A percentile compares a stretch with the other conserved stretches of the same genome.
Conservation (phyloP, 2,113 vertebrate genomes). For the Gopherus evgoodei region DNA sequence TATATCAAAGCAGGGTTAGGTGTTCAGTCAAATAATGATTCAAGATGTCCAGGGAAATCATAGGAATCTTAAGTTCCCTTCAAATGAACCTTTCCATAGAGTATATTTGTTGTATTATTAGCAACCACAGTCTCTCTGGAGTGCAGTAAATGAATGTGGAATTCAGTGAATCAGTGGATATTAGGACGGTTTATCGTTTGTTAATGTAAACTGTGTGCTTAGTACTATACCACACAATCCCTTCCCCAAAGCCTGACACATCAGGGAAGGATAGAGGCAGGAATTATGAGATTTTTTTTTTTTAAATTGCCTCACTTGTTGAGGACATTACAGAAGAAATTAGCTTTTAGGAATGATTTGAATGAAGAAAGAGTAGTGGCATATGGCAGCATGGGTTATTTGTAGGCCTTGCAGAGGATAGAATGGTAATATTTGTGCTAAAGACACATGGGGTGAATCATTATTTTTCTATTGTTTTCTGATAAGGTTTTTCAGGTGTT, state of each 20-base stretch:
- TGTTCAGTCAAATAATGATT: background rate
- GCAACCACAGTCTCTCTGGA: fast-evolving
- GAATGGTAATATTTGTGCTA: background rate
- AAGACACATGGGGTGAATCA: background rate
- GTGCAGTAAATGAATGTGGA: background rate
- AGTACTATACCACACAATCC: background rate
- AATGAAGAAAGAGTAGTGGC: background rate
- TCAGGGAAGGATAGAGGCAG: background rate
- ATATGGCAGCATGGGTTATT: background rate
- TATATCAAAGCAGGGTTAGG: background rate
- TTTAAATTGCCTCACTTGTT: background rate
- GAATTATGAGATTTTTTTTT: background rate
- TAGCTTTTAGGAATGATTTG: background rate
- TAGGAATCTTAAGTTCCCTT: background rate
- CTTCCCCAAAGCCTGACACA: background rate
- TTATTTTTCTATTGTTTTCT: background rate
- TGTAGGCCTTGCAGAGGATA: background rate
- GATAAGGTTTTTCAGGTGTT: background rate
- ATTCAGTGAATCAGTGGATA: background rate
- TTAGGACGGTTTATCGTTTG: background rate
- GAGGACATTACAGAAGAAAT: fast-evolving
- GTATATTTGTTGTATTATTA: background rate
- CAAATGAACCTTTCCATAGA: background rate
- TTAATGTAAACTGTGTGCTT: background rate
- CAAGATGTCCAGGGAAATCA: background rate